Percentiles rank a stretch among this genome's conserved stretches.
Evolutionary conservation across 2,113 vertebrate genomes (phyloP).

Genomic region (Pelvicachromis taeniatus): DNA sequence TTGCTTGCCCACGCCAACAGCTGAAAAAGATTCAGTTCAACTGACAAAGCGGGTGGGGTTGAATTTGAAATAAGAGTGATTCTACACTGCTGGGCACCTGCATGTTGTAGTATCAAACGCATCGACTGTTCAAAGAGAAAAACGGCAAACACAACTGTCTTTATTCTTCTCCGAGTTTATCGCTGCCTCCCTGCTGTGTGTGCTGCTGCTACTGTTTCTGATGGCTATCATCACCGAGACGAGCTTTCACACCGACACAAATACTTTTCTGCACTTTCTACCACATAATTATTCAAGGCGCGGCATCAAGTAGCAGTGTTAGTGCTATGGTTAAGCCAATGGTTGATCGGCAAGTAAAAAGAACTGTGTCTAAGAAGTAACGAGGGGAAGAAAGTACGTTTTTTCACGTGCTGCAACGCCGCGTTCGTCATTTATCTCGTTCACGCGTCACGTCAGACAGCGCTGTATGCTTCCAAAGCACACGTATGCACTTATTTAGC

Average conservation of each 20-base stretch:
- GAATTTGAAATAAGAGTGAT: neutral
- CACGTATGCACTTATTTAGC: neutral
- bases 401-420: neutral
- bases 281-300: slow-evolving; percentile 20
- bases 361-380: neutral
- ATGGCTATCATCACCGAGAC: neutral
- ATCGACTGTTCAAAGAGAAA: neutral
- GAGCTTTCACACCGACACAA: neutral
- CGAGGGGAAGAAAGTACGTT: neutral
- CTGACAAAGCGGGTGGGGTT: neutral
- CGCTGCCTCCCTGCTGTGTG: neutral
- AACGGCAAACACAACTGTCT: neutral
- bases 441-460: neutral
- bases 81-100: neutral
- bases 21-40: neutral
- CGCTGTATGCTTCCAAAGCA: neutral
- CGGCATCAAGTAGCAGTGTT: neutral
- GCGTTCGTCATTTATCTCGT: neutral
- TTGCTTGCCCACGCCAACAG: neutral
- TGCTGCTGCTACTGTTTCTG: neutral
- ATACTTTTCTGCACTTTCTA: neutral
- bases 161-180: neutral
- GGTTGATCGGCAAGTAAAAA: neutral
- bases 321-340: neutral
- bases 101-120: neutral